Evolutionary conservation across 2,113 vertebrate species (phyloP).

Genomic region (Ursus arctos): DNA sequence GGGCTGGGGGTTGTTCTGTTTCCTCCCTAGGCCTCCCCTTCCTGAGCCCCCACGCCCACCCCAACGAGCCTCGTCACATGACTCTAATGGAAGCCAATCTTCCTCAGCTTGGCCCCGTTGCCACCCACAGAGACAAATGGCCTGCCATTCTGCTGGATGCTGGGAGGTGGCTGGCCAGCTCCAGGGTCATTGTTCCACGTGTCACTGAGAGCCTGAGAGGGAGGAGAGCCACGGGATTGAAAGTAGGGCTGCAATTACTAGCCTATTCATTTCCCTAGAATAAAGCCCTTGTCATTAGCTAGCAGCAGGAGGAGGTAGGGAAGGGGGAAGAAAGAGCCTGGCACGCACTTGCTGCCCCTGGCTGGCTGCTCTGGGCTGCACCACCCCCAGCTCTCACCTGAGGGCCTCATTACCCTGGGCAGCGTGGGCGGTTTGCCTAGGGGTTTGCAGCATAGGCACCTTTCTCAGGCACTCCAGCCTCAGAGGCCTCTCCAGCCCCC

Average conservation of each 20-base stretch:
- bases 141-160: constrained; percentile 75
- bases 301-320: constrained; percentile 60
- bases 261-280: constrained; percentile 84
- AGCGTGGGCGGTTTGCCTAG: neutral
- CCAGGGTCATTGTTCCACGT: constrained; percentile 86
- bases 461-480: neutral
- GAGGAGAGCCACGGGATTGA: neutral
- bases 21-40: neutral
- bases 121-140: constrained; percentile 85
- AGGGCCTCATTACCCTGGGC: neutral
- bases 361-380: neutral
- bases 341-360: neutral
- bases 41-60: neutral
- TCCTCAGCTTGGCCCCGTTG: constrained; percentile 79
- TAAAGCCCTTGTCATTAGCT: constrained; percentile 77
- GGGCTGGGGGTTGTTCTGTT: neutral
- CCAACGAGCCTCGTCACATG: constrained; percentile 71
- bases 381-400: neutral
- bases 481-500: neutral
- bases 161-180: constrained; percentile 80
- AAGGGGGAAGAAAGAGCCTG: constrained; percentile 29
- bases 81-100: constrained; percentile 82
- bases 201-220: constrained; percentile 78
- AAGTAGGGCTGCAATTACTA: constrained; percentile 85
- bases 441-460: neutral